A percentile compares a stretch with the other conserved stretches of the same genome.
phyloP scores from a whole-genome alignment of 2,113 vertebrate species.

The Nematolebias whitei region DNA sequence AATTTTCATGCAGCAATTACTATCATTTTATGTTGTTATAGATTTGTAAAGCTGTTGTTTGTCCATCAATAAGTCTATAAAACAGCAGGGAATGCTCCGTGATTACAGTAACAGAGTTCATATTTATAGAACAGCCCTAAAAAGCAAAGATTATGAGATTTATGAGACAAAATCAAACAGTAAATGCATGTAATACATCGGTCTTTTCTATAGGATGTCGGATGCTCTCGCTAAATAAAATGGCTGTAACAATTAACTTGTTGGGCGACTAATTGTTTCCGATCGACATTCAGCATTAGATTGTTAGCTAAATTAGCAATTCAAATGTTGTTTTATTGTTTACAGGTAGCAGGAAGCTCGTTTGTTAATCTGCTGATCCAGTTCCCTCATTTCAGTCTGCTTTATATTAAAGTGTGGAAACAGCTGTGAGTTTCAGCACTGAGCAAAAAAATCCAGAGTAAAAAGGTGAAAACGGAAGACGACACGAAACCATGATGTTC shows the following conservation, averaged over 20 bases:
- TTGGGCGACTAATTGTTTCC: background rate
- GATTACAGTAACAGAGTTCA: background rate
- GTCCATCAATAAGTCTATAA: background rate
- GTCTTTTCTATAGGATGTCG: too few relatives aligned
- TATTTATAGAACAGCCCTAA: background rate
- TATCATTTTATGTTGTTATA: background rate
- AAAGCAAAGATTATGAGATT: background rate
- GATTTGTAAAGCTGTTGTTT: background rate
- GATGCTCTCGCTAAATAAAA: background rate
- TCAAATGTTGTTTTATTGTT: background rate
- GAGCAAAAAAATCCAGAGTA: background rate
- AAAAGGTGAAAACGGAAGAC: slow-evolving; percentile 26
- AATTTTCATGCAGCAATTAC: background rate
- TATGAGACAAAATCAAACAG: background rate
- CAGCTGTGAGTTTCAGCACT: background rate
- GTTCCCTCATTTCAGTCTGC: background rate
- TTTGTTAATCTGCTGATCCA: background rate
- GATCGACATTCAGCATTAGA: background rate
- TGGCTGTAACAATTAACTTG: slow-evolving; percentile 1
- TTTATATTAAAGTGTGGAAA: slow-evolving; percentile 10
- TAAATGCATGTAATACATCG: background rate
- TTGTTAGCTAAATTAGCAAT: background rate
- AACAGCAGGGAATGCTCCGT: background rate
- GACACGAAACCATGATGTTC: slow-evolving; percentile 20
- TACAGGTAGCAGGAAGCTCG: background rate